A percentile compares a stretch with the other conserved stretches of the same genome.
phyloP scores from a whole-genome alignment of 1,140 invertebrate species.

The Bombus sibiricus region DNA sequence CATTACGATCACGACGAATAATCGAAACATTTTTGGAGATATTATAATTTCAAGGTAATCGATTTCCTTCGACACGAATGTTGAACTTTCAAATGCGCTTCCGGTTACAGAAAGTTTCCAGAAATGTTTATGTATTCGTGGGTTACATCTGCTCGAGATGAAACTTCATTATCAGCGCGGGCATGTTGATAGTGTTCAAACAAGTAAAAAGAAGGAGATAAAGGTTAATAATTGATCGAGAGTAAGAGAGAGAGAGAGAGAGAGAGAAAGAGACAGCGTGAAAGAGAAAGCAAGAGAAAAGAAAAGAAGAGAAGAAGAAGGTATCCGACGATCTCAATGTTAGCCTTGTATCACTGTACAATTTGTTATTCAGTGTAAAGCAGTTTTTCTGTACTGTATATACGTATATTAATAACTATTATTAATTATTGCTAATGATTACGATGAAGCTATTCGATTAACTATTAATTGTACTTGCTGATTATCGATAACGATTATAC shows the following conservation, averaged over 20 bases:
- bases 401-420: slow-evolving; percentile 67
- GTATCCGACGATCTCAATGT: slow-evolving; percentile 62
- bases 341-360: slow-evolving; percentile 68
- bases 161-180: slow-evolving; percentile 23
- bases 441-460: slow-evolving; percentile 63
- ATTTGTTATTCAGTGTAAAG: slow-evolving; percentile 70
- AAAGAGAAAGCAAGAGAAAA: not conserved
- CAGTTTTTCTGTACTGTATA: slow-evolving; percentile 65
- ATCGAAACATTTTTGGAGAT: slow-evolving; percentile 28
- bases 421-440: slow-evolving; percentile 68
- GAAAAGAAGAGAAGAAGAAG: not conserved
- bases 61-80: not conserved
- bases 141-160: not conserved
- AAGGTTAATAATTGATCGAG: slow-evolving; percentile 16
- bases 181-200: slow-evolving; percentile 35
- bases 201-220: not conserved
- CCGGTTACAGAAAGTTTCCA: not conserved
- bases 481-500: slow-evolving; percentile 54
- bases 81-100: not conserved
- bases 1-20: not conserved
- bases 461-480: slow-evolving; percentile 68
- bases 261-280: not conserved
- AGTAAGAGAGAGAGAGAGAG: not conserved
- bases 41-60: too few species aligned
- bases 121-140: slow-evolving; percentile 12